These are phyloP conservation scores for Parelbella ahira DNA, from an alignment of 2,888 invertebrate genomes.

Conservation along the genomic window DNA sequence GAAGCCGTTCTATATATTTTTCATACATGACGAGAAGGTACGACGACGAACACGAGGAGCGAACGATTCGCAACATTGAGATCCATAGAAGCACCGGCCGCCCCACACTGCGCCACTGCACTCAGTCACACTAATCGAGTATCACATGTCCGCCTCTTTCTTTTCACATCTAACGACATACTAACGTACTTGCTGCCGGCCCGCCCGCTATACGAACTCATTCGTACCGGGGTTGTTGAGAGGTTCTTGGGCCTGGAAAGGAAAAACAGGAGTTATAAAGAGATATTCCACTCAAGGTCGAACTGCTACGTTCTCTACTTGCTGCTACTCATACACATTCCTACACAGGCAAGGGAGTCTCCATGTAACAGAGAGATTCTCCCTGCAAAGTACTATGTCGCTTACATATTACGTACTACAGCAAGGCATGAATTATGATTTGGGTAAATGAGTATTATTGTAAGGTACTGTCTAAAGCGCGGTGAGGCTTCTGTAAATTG, in stretches of 20 bases:
- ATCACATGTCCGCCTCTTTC: constrained; percentile 77
- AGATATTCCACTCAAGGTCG: no score
- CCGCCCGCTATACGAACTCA: constrained; percentile 85
- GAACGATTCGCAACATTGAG: constrained; percentile 50
- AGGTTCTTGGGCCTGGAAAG: constrained; percentile 89
- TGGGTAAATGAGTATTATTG: no score
- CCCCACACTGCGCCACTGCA: constrained; percentile 63
- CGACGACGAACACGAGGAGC: constrained; percentile 10
- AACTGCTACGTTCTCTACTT: no score
- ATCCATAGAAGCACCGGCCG: constrained; percentile 54
- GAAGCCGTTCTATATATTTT: no score
- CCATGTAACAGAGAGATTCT: no score
- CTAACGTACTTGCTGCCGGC: constrained; percentile 73
- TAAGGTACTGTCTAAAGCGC: no score
- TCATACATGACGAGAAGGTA: not conserved
- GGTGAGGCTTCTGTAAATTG: no score
- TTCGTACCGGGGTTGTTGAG: constrained; percentile 89
- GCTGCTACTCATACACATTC: no score
- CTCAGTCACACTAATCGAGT: constrained; percentile 69
- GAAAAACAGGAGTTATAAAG: constrained; percentile 37
- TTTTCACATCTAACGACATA: constrained; percentile 74
- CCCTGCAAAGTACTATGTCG: no score
- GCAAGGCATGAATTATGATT: no score
- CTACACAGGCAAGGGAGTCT: no score
- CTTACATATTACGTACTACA: no score